Conservation (phyloP, 53 echinoderm and acorn worm genomes). For the Paracentrotus lividus region DNA sequence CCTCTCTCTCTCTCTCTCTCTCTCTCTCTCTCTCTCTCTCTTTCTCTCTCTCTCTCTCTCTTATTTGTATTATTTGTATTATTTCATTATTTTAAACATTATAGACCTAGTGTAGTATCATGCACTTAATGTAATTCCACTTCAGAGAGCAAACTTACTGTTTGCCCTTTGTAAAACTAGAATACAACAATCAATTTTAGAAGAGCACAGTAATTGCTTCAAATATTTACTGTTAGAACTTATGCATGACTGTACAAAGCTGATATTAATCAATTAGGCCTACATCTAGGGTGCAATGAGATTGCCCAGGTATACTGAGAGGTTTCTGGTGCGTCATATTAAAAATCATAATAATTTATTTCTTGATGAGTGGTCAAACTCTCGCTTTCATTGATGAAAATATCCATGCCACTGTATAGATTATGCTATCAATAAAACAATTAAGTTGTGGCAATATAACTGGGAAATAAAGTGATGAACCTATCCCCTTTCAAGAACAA, state of each 20-base stretch:
- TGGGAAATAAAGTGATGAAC: neutral
- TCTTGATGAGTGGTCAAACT: neutral
- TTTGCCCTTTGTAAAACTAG: neutral
- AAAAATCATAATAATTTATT: neutral
- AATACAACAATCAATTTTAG: neutral
- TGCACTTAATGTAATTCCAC: too few relatives aligned
- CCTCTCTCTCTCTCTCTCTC: too few relatives aligned
- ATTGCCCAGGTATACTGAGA: neutral
- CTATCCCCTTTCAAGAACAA: neutral
- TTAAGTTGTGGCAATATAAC: constrained; percentile 17
- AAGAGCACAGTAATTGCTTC: neutral
- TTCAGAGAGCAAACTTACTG: neutral
- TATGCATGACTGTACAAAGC: neutral
- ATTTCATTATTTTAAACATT: too few relatives aligned
- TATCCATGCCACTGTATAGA: neutral
- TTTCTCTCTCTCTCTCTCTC: too few relatives aligned
- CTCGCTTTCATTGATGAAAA: neutral
- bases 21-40: too few relatives aligned
- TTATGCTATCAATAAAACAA: constrained; percentile 1
- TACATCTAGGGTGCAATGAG: neutral
- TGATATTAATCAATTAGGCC: neutral
- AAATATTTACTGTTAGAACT: neutral
- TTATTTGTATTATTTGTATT: too few relatives aligned
- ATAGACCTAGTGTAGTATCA: too few relatives aligned
- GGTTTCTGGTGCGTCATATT: neutral